phyloP scores from a whole-genome alignment of 37 sponge, comb jelly and placozoan species.

The Geodia barretti region DNA sequence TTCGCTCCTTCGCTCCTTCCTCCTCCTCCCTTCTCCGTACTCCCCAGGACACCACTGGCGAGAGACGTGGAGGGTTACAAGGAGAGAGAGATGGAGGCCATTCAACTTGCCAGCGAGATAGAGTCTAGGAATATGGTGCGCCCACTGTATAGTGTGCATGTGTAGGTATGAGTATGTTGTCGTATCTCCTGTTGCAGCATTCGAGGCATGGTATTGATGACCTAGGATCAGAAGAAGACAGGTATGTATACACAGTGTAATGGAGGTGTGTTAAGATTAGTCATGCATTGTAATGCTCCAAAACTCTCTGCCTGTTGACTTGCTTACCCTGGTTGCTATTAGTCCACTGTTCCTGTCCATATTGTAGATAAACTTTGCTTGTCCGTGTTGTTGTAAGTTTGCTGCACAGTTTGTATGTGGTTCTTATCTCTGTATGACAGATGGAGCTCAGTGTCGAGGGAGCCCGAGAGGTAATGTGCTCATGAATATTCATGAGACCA shows the following conservation, averaged over 20 bases:
- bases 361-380: no score
- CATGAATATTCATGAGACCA: neutral
- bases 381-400: no score
- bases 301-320: no score
- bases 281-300: no score
- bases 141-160: neutral
- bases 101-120: constrained; percentile 57
- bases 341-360: no score
- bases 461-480: neutral
- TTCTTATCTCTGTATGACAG: neutral
- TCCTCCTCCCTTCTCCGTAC: neutral
- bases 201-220: constrained; percentile 32
- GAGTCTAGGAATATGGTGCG: constrained; percentile 11
- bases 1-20: neutral
- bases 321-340: no score
- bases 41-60: constrained; percentile 52
- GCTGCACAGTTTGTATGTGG: neutral
- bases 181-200: neutral
- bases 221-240: constrained; percentile 50
- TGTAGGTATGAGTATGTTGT: constrained; percentile 6
- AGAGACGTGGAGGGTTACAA: constrained; percentile 32
- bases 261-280: no score
- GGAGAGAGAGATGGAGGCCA: constrained; percentile 38
- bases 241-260: constrained; percentile 18
- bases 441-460: neutral